These are phyloP conservation scores for Anser brachyrhynchus DNA, from an alignment of 2,113 vertebrate species.

Conservation along the genomic window DNA sequence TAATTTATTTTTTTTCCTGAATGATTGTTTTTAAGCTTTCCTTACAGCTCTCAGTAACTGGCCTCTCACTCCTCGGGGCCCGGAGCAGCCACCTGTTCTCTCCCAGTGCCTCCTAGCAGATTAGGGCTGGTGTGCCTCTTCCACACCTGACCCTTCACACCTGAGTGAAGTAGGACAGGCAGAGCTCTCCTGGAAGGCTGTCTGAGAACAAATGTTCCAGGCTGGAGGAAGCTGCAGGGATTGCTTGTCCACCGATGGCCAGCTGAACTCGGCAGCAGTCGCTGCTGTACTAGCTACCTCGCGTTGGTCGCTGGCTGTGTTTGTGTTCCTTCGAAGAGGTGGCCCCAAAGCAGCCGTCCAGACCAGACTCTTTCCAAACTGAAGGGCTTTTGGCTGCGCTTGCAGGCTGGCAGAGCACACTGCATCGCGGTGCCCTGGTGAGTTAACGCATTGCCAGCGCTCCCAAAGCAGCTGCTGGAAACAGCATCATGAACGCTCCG, in stretches of 20 bases:
- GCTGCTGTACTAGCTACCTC: neutral
- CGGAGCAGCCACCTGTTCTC: neutral
- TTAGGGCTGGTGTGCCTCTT: neutral
- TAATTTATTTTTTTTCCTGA: neutral
- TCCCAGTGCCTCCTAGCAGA: neutral
- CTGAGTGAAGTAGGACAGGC: neutral
- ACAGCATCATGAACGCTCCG: fast-evolving
- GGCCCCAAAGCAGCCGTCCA: neutral
- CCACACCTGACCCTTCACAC: neutral
- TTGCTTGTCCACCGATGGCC: neutral
- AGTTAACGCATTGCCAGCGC: fast-evolving
- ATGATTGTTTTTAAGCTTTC: neutral
- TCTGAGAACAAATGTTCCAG: neutral
- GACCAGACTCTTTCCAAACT: neutral
- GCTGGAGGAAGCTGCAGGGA: neutral
- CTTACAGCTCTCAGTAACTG: neutral
- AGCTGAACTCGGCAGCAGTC: neutral
- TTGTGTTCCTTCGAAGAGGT: neutral
- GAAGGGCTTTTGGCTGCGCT: neutral
- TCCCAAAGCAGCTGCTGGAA: neutral
- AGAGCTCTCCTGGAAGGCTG: neutral
- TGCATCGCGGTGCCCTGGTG: neutral
- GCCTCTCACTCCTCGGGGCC: neutral
- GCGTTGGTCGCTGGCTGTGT: neutral
- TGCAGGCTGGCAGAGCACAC: neutral